phyloP scores from a whole-genome alignment of 2,113 vertebrate genomes.

The Uropsilus gracilis region DNA sequence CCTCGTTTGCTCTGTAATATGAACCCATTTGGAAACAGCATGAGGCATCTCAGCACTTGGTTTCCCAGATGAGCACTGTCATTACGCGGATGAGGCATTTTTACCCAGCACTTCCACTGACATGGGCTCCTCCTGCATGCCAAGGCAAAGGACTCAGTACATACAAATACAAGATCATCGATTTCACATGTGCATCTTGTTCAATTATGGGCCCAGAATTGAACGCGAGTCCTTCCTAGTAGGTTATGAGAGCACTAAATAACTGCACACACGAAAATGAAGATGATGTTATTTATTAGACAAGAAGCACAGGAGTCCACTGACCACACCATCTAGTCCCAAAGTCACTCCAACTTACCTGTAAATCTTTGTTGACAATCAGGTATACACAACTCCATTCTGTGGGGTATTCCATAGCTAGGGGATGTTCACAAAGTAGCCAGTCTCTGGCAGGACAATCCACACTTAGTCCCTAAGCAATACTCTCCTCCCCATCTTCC shows the following conservation, averaged over 20 bases:
- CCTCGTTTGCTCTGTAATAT: not conserved
- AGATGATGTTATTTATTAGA: not conserved
- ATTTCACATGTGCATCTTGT: not conserved
- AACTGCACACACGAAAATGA: not conserved
- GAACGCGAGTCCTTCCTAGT: not conserved
- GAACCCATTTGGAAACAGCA: not conserved
- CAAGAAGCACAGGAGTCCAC: not conserved
- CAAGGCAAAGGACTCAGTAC: not conserved
- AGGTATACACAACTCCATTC: not conserved
- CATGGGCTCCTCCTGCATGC: accelerated
- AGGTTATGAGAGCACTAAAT: not conserved
- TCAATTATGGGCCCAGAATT: not conserved
- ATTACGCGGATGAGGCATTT: accelerated
- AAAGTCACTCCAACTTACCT: not conserved
- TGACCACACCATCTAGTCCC: not conserved
- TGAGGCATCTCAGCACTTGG: not conserved
- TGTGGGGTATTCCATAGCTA: not conserved
- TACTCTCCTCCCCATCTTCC: not conserved
- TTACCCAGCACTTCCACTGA: accelerated
- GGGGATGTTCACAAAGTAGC: not conserved
- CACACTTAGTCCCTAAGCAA: not conserved
- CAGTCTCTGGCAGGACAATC: not conserved
- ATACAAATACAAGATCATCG: not conserved
- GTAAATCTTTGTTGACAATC: not conserved
- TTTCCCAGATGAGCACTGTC: not conserved